A percentile compares a stretch with the other conserved stretches of the same genome.
Evolutionary conservation across 2,113 vertebrate genomes (phyloP).

Genomic region (Hypocryptadius cinnamomeus): DNA sequence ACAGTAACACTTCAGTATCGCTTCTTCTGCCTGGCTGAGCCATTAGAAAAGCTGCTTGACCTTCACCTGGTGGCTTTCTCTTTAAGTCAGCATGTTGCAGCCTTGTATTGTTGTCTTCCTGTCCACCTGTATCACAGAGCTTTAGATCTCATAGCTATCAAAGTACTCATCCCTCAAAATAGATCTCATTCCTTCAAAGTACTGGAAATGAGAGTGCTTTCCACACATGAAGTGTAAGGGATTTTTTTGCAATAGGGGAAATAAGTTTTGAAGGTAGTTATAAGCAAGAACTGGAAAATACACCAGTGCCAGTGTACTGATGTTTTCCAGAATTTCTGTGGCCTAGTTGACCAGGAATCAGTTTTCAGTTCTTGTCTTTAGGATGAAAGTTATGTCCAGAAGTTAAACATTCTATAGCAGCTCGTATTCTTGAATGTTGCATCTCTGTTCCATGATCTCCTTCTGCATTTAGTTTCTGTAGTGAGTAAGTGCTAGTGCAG

Average conservation of each 20-base stretch:
- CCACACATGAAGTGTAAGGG: neutral
- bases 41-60: neutral
- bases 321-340: neutral
- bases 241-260: neutral
- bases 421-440: neutral
- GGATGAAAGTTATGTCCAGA: neutral
- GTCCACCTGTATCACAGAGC: neutral
- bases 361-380: neutral
- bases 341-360: neutral
- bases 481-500: neutral
- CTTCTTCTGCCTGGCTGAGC: neutral
- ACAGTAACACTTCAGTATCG: accelerated
- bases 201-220: neutral
- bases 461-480: neutral
- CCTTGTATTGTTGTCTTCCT: neutral
- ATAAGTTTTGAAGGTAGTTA: neutral
- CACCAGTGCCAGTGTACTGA: neutral
- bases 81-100: neutral
- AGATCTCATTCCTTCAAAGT: neutral
- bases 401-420: neutral
- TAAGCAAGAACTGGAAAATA: neutral
- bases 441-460: neutral
- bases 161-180: no score
- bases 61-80: neutral
- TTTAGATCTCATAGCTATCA: neutral